Evolutionary conservation across 2,113 vertebrate species (phyloP), one percentile per base, ranked within the genome.

Genomic region (Actenoides hombroni): DNA sequence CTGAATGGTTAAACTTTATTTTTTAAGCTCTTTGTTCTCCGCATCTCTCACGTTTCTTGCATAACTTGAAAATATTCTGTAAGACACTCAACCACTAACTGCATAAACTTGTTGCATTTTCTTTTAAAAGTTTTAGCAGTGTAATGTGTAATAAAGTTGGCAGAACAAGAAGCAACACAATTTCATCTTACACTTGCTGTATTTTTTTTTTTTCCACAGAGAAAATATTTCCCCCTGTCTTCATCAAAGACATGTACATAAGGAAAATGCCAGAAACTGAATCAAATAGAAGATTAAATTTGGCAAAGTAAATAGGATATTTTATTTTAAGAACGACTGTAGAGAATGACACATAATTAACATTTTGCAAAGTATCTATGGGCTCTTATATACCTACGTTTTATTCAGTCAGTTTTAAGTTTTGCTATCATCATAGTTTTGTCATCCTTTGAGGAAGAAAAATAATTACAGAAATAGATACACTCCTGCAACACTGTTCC

Each of bases 31-130:
- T 48, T 39, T 51, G 4, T 48, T 91, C 24, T 85, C 20, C 4
- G 16, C 9, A 9, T 75, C 71, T 64, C 24, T 85, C 19, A 0
- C 33, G 61, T 92, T 85, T 89, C 56, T 81, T 83, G 54, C 15
- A 4, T 26, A 42, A 42, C 44, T 77, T 77, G 44, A 56, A 76
- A 83, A 35, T 35, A 26, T 85, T 68, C 29, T 33, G 0, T 25
- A 23, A 59, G 40, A 59, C 85, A 80, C 63, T 87, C 19, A 4
- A 11, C 7, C 16, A 57, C 26, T 57, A 65, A 31, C 56, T 75
- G 40, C 35, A 59, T 74, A 49, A 80, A 94, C 88, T 88, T 89
- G 88, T 95, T 95, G 84, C 81, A 31, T 86, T 92, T 69, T 64
- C 16, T 61, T 88, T 46, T 44, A 71, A 44, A 94, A 94, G 86